Evolutionary conservation across 2,113 vertebrate genomes (phyloP), one percentile per base, ranked within the genome.

Genomic region (Galeopterus variegatus): DNA sequence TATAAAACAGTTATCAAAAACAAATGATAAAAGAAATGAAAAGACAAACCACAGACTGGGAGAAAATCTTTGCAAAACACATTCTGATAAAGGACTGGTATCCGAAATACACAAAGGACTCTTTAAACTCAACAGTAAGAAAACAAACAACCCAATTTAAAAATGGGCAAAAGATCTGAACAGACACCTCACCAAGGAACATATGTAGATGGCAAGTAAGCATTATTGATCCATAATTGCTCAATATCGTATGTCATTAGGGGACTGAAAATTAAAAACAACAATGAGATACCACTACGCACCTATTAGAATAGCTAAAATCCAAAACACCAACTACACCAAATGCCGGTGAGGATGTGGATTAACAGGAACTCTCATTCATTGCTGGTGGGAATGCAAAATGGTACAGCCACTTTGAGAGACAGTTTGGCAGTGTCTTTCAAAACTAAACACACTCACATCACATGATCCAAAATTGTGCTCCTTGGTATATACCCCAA

Each of bases 61-160:
- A 80, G 77, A 85, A 90, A 77, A 90, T 85, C 52, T 85, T 85
- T 28, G 26, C 31, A 85, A 85, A 84, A 69, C 19, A 56, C 56
- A 14, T 21, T 85, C 26, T 41, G 62, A 79, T 70, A 64, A 60
- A 85, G 26, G 52, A 23, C 5, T 50, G 36, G 5, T 80, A 81
- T 58, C 2, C 23, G n/a, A 56, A 56, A 67, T 48, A 81, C 7
- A n/a, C 17, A 84, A 58, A 48, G 62, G 58, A 50, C 60, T n/a
- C 75, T 87, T 56, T 81, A 80, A 33, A 52, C 3, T 24, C 65
- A 80, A 36, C 21, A 64, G 5, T 9, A 87, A 58, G 31, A 41
- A 73, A 64, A 73, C 3, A 83, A 62, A 75, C 9, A 28, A 33
- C 10, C 5, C 52, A 60, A 50, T 62, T 52, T 9, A 65, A 88